phyloP scores from a whole-genome alignment of 1,140 invertebrate genomes.

The Pectinophora gossypiella region DNA sequence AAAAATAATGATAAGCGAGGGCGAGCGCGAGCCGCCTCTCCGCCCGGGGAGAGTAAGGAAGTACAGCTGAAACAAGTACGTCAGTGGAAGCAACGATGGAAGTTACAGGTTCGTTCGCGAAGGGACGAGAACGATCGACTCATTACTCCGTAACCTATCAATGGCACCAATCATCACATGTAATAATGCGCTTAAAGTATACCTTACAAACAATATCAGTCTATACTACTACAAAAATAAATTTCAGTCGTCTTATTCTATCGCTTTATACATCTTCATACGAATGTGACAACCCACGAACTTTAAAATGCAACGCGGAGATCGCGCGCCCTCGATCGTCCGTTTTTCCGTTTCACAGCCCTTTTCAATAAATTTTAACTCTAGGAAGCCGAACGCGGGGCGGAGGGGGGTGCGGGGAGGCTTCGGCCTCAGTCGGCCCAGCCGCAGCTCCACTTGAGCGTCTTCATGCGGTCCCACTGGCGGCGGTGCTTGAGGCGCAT shows the following conservation, averaged over 20 bases:
- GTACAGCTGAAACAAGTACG: neutral
- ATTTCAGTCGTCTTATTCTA: slow-evolving; percentile 71
- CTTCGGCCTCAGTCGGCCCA: slow-evolving; percentile 44
- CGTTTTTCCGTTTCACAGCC: slow-evolving; percentile 59
- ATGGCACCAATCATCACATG: slow-evolving; percentile 74
- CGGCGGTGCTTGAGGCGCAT: slow-evolving; percentile 87
- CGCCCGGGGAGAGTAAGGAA: neutral
- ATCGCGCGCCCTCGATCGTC: slow-evolving; percentile 32
- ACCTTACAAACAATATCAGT: slow-evolving; percentile 65
- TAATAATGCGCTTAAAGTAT: slow-evolving; percentile 64
- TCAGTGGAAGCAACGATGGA: slow-evolving; percentile 62
- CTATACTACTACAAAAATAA: slow-evolving; percentile 75
- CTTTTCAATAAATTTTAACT: slow-evolving; percentile 26
- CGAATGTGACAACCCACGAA: slow-evolving; percentile 43
- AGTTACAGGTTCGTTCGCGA: slow-evolving; percentile 56
- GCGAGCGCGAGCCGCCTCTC: slow-evolving; percentile 8
- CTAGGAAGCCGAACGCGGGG: slow-evolving; percentile 22
- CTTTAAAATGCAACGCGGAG: slow-evolving; percentile 64
- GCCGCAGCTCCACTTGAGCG: slow-evolving; percentile 83
- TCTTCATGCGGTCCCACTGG: slow-evolving; percentile 89
- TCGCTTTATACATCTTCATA: slow-evolving; percentile 56
- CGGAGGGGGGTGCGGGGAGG: slow-evolving; percentile 5
- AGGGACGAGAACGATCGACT: slow-evolving; percentile 44
- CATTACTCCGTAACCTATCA: slow-evolving; percentile 66
- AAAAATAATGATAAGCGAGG: too few relatives aligned